Evolutionary conservation across 2,113 vertebrate genomes (phyloP).

Genomic region (Furnarius figulus): DNA sequence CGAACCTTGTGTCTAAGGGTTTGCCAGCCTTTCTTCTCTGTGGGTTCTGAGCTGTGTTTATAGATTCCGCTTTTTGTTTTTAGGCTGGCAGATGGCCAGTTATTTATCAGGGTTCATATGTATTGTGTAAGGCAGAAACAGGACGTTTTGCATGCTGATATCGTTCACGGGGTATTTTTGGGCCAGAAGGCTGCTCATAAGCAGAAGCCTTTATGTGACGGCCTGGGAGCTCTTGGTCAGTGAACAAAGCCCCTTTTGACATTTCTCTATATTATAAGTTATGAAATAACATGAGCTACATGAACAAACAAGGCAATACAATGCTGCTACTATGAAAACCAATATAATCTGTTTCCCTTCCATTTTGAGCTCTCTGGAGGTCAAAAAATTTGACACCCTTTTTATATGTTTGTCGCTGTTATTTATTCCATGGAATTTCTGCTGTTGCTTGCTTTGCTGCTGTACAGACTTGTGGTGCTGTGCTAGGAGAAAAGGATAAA

Average conservation of each 20-base stretch:
- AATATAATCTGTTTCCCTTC: neutral
- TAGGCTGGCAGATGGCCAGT: conserved; percentile 23
- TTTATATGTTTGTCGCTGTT: neutral
- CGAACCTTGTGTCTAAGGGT: neutral
- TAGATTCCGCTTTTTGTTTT: neutral
- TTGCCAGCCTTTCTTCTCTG: conserved; percentile 12
- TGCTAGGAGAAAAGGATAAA: neutral
- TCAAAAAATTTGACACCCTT: neutral
- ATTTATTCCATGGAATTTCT: neutral
- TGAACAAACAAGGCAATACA: neutral
- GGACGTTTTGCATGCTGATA: neutral
- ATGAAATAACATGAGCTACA: neutral
- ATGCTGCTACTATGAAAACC: neutral
- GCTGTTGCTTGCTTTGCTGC: neutral
- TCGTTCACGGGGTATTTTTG: neutral
- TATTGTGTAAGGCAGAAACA: neutral
- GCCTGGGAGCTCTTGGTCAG: neutral
- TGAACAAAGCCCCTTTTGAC: conserved; percentile 37
- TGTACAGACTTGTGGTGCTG: neutral
- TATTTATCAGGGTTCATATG: neutral
- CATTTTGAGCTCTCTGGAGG: neutral
- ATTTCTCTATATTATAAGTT: neutral
- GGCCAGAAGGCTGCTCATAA: neutral
- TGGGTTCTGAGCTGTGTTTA: conserved; percentile 15
- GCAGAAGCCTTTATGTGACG: neutral